A percentile compares a stretch with the other conserved stretches of the same genome.
Evolutionary conservation across 2,797 vertebrate species (phyloP).

Genomic region (Molothrus ater): DNA sequence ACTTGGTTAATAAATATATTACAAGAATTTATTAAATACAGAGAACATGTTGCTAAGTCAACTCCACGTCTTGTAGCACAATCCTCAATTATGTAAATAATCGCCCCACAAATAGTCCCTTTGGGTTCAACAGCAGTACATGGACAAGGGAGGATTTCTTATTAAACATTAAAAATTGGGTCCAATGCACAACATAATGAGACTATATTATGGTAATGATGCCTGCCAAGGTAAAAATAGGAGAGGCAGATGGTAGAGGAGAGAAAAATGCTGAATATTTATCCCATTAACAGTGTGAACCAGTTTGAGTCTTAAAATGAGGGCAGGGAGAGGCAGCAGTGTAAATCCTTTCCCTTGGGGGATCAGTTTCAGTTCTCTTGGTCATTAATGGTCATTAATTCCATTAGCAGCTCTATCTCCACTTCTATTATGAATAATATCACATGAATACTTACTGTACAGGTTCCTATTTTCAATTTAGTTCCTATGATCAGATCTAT

Average conservation of each 20-base stretch:
- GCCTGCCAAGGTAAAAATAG: conserved; percentile 6
- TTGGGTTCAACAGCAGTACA: not conserved
- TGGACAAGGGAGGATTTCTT: not conserved
- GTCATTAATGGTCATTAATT: not conserved
- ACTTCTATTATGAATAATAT: not conserved
- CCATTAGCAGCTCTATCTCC: not conserved
- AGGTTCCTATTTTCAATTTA: not conserved
- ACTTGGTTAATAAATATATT: not conserved
- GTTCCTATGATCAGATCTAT: not conserved
- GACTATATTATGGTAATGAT: not conserved
- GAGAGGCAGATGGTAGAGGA: not conserved
- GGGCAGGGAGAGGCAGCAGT: not conserved
- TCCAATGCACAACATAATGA: not conserved
- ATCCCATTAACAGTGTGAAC: not conserved
- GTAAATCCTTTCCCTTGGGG: not conserved
- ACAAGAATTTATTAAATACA: not conserved
- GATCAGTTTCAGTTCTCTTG: not conserved
- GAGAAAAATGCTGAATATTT: conserved; percentile 24
- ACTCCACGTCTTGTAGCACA: not conserved
- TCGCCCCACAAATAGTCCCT: not conserved
- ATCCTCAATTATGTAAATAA: conserved; percentile 5
- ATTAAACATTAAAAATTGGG: not conserved
- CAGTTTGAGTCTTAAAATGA: not conserved
- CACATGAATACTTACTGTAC: not conserved
- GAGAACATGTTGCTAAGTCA: not conserved